These are phyloP conservation scores for Megalops atlanticus DNA, from an alignment of 2,113 vertebrate genomes.

Conservation along the genomic window DNA sequence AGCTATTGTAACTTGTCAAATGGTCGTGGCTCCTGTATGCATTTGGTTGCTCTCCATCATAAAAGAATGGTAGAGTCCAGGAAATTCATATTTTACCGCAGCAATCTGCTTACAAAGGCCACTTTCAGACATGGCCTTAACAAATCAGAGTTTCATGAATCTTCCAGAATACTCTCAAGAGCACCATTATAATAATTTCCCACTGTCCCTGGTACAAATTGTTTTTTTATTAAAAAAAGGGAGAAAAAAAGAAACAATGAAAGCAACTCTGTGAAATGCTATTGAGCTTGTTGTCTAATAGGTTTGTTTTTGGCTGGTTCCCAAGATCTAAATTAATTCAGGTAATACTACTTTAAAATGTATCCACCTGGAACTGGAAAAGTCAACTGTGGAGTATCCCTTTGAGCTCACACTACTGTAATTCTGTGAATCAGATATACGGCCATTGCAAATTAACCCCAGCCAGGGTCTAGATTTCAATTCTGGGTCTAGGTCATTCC, in stretches of 20 bases:
- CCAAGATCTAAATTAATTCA: neutral
- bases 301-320: neutral
- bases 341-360: neutral
- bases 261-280: neutral
- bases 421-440: no score
- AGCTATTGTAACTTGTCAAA: no score
- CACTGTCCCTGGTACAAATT: neutral
- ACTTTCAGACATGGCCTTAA: neutral
- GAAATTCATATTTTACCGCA: neutral
- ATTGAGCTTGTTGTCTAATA: neutral
- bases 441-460: no score
- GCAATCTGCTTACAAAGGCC: neutral
- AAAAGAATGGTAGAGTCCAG: neutral
- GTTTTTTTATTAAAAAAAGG: neutral
- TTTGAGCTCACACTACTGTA: no score
- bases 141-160: neutral
- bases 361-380: neutral
- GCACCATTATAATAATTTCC: neutral
- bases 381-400: no score
- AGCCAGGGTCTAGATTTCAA: no score
- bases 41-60: constrained; percentile 1
- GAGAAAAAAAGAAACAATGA: neutral
- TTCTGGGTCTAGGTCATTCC: no score
- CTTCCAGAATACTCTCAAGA: neutral
- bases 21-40: neutral